These are phyloP conservation scores for Pangasius djambal DNA, from an alignment of 2,797 vertebrate species.

Conservation along the genomic window DNA sequence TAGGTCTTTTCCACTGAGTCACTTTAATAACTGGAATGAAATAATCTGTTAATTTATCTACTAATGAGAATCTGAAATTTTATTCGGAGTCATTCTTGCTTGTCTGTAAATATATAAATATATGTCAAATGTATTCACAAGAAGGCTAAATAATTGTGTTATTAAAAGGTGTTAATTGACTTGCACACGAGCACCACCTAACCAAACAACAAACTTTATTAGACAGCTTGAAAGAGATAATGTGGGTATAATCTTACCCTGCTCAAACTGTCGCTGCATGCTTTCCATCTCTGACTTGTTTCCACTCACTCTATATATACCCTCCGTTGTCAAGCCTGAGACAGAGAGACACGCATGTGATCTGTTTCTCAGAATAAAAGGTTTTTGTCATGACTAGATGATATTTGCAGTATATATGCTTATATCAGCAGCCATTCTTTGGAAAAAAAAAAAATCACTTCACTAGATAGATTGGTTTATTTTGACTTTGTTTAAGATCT, in stretches of 20 bases:
- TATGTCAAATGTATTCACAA: background rate
- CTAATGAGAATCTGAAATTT: background rate
- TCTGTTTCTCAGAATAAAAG: background rate
- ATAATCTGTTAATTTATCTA: background rate
- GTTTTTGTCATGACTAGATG: background rate
- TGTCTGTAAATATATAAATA: background rate
- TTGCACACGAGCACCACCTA: background rate
- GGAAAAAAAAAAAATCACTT: background rate
- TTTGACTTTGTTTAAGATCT: background rate
- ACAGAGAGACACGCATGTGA: background rate
- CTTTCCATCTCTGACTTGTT: slow-evolving; percentile 98
- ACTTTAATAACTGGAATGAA: background rate
- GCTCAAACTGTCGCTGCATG: slow-evolving; percentile 95
- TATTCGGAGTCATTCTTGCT: no score
- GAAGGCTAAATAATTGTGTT: background rate
- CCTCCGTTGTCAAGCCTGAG: slow-evolving; percentile 91
- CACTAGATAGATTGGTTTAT: background rate
- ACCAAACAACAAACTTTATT: background rate
- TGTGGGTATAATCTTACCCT: slow-evolving; percentile 76
- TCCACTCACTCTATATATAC: slow-evolving; percentile 93
- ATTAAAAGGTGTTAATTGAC: background rate
- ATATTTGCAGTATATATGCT: no score
- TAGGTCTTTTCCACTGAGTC: background rate
- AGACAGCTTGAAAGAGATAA: background rate
- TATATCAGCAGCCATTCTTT: background rate